Evolutionary conservation across 2,888 invertebrate species (phyloP), one percentile per base, ranked within the genome.

Genomic region (Dasysyrphus albostriatus): DNA sequence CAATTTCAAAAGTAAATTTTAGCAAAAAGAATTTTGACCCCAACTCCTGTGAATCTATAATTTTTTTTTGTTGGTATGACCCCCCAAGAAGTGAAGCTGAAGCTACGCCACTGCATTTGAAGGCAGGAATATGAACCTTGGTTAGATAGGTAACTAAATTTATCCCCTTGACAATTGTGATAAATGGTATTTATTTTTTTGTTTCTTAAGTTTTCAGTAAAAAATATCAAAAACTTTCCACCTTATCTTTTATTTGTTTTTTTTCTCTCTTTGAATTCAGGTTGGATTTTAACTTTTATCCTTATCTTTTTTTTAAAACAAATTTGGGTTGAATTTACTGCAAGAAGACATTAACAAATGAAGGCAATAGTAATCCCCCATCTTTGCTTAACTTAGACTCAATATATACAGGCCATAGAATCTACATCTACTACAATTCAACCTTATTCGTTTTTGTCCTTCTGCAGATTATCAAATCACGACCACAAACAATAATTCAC

Each of bases 401-500:
- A 9, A 14, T 59, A 32, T 24, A 14, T 59, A 32, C 3, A 16
- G 34, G 29, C 56, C 9, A 58, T 9, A 34, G 16, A 34, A 16
- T 58, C 10, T 24, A n/a, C n/a, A n/a, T n/a, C n/a, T n/a, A n/a
- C n/a, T n/a, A 54, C n/a, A 58, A 5, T 14, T 5, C 14, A 29
- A 5, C 32, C 12, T 44, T 44, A 29, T 44, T 14, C 19, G 16
- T 32, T 29, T 49, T 59, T 29, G 12, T 34, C 29, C 10, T 32
- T 61, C 19, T 42, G 29, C 19, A 34, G 70, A 42, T 65, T 65
- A 49, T 75, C 76, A 67, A 74, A 74, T 79, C 73, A 73, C 65
- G 37, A 63, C 44, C 61, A 19, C 24, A 32, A 37, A 63, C 69
- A 61, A 81, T 69, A 81, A 63, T 61, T 72, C 76, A 76, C 61